Conservation (phyloP, 2,888 invertebrate species). For the Dynastes tityus region DNA sequence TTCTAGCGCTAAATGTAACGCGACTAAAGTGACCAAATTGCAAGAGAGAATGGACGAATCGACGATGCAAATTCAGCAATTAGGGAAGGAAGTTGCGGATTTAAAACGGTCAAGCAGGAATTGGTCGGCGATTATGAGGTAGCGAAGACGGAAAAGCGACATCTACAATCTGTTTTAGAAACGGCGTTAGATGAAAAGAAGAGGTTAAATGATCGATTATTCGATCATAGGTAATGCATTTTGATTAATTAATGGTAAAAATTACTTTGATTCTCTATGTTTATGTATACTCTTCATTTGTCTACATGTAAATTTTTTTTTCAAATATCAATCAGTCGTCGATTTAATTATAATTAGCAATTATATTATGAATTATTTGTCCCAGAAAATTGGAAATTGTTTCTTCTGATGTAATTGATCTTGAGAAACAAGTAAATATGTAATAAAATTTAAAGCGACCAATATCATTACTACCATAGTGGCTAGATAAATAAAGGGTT, state of each 20-base stretch:
- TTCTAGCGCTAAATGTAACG: slow-evolving; percentile 76
- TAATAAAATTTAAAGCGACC: no score
- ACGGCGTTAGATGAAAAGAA: slow-evolving; percentile 74
- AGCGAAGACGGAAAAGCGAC: slow-evolving; percentile 74
- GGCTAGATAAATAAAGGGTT: no score
- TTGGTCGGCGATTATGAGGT: slow-evolving; percentile 71
- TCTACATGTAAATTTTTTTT: no score
- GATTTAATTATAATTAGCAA: no score
- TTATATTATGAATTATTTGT: no score
- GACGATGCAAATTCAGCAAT: slow-evolving; percentile 69
- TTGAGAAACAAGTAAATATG: no score
- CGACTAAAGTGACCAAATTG: slow-evolving; percentile 69
- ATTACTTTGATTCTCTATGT: no score
- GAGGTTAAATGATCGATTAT: slow-evolving; percentile 72
- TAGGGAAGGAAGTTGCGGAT: slow-evolving; percentile 71
- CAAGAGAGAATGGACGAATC: slow-evolving; percentile 72
- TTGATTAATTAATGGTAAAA: background rate
- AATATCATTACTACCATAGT: no score
- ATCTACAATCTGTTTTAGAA: slow-evolving; percentile 75
- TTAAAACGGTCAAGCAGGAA: slow-evolving; percentile 70
- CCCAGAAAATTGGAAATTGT: no score
- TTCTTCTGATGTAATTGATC: no score
- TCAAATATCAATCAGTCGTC: no score
- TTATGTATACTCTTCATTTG: no score
- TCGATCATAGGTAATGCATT: slow-evolving; percentile 73